Evolutionary conservation across 2,888 invertebrate species (phyloP).

Genomic region (Plagodis pulveraria): DNA sequence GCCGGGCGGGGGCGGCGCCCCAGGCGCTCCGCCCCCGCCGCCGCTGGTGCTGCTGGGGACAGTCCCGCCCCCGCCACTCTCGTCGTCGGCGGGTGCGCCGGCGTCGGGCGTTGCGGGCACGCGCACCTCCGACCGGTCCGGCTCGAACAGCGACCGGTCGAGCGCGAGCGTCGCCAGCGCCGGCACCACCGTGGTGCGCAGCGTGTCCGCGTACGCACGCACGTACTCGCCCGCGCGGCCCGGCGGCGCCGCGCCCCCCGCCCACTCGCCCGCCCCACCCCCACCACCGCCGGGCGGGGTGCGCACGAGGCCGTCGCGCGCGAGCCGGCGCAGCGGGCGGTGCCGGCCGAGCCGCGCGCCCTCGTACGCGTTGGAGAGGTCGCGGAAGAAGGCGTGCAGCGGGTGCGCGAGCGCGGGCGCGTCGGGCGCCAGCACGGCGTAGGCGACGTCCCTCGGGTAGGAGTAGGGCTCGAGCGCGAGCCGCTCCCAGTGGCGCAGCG

Average conservation of each 20-base stretch:
- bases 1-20: constrained; percentile 90
- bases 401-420: constrained; percentile 92
- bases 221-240: constrained; percentile 93
- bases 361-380: constrained; percentile 97
- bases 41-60: constrained; percentile 48
- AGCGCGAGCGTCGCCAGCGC: constrained; percentile 65
- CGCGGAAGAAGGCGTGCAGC: constrained; percentile 95
- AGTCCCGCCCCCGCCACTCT: constrained; percentile 72
- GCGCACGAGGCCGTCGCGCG: constrained; percentile 94
- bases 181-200: constrained; percentile 68
- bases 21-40: constrained; percentile 75
- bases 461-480: constrained; percentile 98
- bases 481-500: constrained; percentile 98
- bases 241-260: constrained; percentile 76
- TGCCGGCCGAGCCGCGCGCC: constrained; percentile 97
- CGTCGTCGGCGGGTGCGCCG: constrained; percentile 80
- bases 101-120: constrained; percentile 40
- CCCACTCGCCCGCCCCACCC: constrained; percentile 87
- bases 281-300: constrained; percentile 80
- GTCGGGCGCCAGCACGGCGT: constrained; percentile 97
- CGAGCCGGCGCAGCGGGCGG: constrained; percentile 93
- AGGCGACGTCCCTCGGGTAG: constrained; percentile 97
- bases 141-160: constrained; percentile 63
- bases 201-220: constrained; percentile 90
- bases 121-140: constrained; percentile 82